phyloP scores from a whole-genome alignment of 1,140 invertebrate genomes.

The Rhagoletis pomonella region DNA sequence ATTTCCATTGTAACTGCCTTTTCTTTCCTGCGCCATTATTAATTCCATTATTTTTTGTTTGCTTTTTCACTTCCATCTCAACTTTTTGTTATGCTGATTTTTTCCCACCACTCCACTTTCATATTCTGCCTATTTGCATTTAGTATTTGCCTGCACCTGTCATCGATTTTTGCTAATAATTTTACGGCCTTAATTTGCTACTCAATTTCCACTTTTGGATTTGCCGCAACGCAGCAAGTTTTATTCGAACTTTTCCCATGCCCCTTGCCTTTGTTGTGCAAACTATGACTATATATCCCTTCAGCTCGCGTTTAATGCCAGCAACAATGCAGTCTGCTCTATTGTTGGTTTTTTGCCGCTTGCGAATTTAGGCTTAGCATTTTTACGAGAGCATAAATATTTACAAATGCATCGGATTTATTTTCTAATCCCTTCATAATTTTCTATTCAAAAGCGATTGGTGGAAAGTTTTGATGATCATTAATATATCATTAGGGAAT shows the following conservation, averaged over 20 bases:
- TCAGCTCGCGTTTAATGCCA: not conserved
- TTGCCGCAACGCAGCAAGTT: slow-evolving; percentile 1
- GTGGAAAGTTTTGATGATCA: not conserved
- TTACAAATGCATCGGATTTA: slow-evolving; percentile 36
- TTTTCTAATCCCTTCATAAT: not conserved
- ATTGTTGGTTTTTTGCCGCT: not conserved
- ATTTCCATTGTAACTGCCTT: slow-evolving; percentile 12
- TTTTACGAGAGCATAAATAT: slow-evolving; percentile 21
- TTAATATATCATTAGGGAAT: not conserved
- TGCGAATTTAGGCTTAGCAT: not conserved
- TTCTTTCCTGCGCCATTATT: not conserved
- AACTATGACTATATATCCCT: not conserved
- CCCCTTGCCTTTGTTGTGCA: not conserved
- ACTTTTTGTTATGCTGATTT: not conserved
- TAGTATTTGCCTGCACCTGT: not conserved
- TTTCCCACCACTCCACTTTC: not conserved
- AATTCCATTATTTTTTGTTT: not conserved
- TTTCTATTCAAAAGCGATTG: not conserved
- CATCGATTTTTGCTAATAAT: slow-evolving; percentile 39
- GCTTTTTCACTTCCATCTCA: not conserved
- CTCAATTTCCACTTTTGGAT: slow-evolving; percentile 32
- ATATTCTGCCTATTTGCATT: not conserved
- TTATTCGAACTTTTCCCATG: not conserved
- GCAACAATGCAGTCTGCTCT: not conserved
- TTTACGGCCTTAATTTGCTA: slow-evolving; percentile 35